Evolutionary conservation across 2,797 vertebrate species (phyloP), one percentile per base, ranked within the genome.

Genomic region (Falco biarmicus): DNA sequence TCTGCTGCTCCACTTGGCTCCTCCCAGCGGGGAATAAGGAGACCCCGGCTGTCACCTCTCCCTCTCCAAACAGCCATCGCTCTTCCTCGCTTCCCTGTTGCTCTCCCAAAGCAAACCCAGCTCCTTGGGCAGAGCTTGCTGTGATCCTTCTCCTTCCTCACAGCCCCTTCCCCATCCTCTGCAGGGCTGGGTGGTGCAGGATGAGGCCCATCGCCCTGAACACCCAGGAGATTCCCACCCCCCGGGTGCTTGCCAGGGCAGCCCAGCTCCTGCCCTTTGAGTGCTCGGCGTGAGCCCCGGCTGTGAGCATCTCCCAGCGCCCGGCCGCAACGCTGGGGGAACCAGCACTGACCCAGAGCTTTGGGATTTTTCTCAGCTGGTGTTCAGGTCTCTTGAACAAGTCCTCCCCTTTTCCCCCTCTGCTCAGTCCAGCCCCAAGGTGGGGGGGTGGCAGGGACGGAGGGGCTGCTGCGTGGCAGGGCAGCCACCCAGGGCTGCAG

Each of bases 241-340:
- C 19, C 1, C 3, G 5, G 16, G 9, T 3, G 11, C 19, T 29
- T 1, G 17, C 71, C 13, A 57, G 57, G 37, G 73, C 71, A 34
- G 34, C 74, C 57, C 34, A 1, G 47, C 60, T 53, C 48, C 60
- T 8, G 60, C 13, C 31, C 22, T 11, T 6, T 0, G 22, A 12
- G 5, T 5, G 22, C 15, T 14, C 2, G 3, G 19, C 3, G 25
- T 6, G 34, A 51, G 8, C 29, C 11, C 4, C 5, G 5, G 37
- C 29, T 26, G 15, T 39, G 60, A 54, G 76, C 60, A 34, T 54
- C 76, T 28, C 29, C 48, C 60, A 11, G 0, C 18, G 31, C 13
- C 2, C 5, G 48, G 3, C 37, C 3, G 4, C 6, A 24, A 6
- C 4, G 24, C 14, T 45, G 61, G 48, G 60, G 9, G 39, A 34